Percentiles rank a stretch among this genome's conserved stretches.
phyloP scores from a whole-genome alignment of 2,113 vertebrate species.

The Nothocercus nigrocapillus region DNA sequence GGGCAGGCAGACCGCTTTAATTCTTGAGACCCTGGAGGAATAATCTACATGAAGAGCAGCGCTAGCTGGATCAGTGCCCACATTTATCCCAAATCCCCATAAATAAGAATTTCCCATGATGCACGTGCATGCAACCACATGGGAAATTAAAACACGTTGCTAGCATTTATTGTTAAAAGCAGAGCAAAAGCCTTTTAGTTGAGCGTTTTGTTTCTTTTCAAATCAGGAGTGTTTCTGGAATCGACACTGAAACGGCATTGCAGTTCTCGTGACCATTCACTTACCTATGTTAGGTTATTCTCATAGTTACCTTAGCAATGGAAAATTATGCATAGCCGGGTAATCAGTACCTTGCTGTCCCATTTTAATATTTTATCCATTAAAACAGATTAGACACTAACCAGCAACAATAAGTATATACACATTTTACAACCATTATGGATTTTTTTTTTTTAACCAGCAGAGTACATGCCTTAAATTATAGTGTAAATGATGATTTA shows the following conservation, averaged over 20 bases:
- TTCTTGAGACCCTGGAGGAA: neutral
- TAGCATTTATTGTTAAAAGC: conserved; percentile 54
- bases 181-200: conserved; percentile 15
- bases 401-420: neutral
- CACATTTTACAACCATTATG: neutral
- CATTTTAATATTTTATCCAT: conserved; percentile 45
- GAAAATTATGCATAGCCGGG: conserved; percentile 28
- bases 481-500: conserved; percentile 12
- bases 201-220: neutral
- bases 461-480: conserved; percentile 26
- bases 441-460: neutral
- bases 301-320: neutral
- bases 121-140: neutral
- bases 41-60: neutral
- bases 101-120: conserved; percentile 26
- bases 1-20: neutral
- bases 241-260: conserved; percentile 18
- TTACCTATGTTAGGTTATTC: conserved; percentile 11
- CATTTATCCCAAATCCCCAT: neutral
- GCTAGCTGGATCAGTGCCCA: neutral
- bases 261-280: neutral
- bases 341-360: conserved; percentile 37
- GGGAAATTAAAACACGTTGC: conserved; percentile 62
- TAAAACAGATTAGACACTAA: conserved; percentile 17
- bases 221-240: conserved; percentile 42